Evolutionary conservation across 2,113 vertebrate genomes (phyloP), one percentile per base, ranked within the genome.

Genomic region (Noctilio leporinus): DNA sequence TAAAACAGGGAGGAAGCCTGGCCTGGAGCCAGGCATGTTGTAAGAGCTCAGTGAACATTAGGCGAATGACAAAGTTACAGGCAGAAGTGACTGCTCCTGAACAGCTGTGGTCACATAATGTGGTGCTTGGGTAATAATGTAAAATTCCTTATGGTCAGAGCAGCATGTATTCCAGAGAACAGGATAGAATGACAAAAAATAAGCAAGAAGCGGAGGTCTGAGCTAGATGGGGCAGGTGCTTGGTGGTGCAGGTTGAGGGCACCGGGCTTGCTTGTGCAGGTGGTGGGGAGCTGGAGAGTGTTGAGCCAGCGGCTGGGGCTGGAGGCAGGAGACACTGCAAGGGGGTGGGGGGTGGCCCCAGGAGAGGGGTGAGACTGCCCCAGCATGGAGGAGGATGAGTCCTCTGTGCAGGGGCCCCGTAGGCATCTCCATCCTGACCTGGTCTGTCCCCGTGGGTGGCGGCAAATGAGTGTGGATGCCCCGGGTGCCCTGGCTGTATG

Each of bases 201-300:
- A 64, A 67, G 45, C 19, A 47, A 10, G 9, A 26, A 55, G 59
- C 8, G 2, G 3, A 87, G 65, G 64, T 57, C 40, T 67, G 40
- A 89, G 47, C 15, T 24, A 1, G 35, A 1, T 28, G 33, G 62
- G 30, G 43, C 51, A 43, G 51, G 35, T 30, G 35, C 92, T 57
- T 11, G 57, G 28, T 76, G 64, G 30, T 59, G 30, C 16, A n/a
- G n/a, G 35, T 49, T 19, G 16, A 55, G 65, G 40, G 17, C n/a
- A 33, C 5, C 49, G 5, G 26, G 14, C 0, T 0, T 51, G 2
- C 5, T 47, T 22, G 2, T 47, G 16, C 22, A 10, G 33, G 70
- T 2, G 0, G 7, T 16, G 38, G 73, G 33, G 51, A 76, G 47
- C 72, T 38, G 35, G 69, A 38, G 59, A 70, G 28, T 10, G 24